Evolutionary conservation across 2,888 invertebrate genomes (phyloP).

Genomic region (Coenonympha arcania): DNA sequence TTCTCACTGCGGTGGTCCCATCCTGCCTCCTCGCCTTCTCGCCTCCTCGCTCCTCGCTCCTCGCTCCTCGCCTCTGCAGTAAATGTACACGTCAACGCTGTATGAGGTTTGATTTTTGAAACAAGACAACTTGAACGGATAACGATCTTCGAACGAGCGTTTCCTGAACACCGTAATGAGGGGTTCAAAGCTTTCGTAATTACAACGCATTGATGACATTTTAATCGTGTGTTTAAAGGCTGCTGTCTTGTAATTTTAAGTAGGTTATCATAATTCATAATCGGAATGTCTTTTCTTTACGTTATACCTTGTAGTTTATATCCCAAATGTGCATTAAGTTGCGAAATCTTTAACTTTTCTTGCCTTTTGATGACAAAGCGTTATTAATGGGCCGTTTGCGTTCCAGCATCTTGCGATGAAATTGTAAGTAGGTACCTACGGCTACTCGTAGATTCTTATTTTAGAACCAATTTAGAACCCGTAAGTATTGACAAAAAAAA

Average conservation of each 20-base stretch:
- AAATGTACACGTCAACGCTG: slow-evolving; percentile 5
- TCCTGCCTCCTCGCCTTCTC: slow-evolving; percentile 1
- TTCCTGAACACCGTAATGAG: slow-evolving; percentile 8
- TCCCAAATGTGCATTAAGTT: too few species aligned
- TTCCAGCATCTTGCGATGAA: too few species aligned
- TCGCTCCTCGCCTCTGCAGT: neutral
- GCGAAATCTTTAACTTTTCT: too few species aligned
- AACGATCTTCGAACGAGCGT: slow-evolving; percentile 10
- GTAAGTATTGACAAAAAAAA: too few species aligned
- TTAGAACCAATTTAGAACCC: too few species aligned
- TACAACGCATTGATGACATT: slow-evolving; percentile 3
- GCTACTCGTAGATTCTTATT: too few species aligned
- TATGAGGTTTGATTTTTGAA: slow-evolving; percentile 9
- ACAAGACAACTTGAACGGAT: slow-evolving; percentile 3
- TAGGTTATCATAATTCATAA: neutral
- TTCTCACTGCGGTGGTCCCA: slow-evolving; percentile 30
- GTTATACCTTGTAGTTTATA: too few species aligned
- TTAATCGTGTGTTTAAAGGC: neutral
- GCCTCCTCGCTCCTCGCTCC: neutral
- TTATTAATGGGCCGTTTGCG: too few species aligned
- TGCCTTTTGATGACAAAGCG: too few species aligned
- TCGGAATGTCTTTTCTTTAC: too few species aligned
- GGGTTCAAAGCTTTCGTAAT: slow-evolving; percentile 6
- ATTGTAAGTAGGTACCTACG: too few species aligned
- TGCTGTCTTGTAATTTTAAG: neutral